Evolutionary conservation across 2,888 invertebrate species (phyloP).

Genomic region (Macrosiphum euphorbiae): DNA sequence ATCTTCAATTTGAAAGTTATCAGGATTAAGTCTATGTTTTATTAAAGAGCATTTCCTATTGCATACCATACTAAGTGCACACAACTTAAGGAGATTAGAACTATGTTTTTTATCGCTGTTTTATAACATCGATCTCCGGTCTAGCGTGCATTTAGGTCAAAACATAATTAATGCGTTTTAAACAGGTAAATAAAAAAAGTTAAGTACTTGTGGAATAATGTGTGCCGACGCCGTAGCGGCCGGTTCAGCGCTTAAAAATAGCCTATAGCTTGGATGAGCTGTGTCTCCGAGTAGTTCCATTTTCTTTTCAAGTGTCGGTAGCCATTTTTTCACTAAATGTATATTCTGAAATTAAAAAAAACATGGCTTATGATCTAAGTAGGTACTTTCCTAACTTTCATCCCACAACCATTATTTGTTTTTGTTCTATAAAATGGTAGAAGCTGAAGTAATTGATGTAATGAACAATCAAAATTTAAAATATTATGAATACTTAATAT

Average conservation of each 20-base stretch:
- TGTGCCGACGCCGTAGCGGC: conserved; percentile 88
- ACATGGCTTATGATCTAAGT: neutral
- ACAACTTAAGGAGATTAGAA: neutral
- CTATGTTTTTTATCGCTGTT: too few species aligned
- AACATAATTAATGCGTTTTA: neutral
- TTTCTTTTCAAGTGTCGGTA: conserved; percentile 90
- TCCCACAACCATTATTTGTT: neutral
- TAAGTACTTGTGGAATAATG: conserved; percentile 86
- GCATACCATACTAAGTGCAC: neutral
- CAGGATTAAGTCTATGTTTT: neutral
- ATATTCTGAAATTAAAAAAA: conserved; percentile 79
- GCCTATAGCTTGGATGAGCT: conserved; percentile 84
- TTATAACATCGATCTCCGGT: too few species aligned
- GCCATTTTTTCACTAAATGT: conserved; percentile 95
- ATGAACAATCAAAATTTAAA: neutral
- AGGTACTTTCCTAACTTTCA: neutral
- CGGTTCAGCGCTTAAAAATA: conserved; percentile 96
- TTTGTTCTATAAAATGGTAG: neutral
- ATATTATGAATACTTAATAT: neutral
- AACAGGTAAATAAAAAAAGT: neutral
- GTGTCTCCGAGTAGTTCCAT: conserved; percentile 86
- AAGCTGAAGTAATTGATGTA: neutral
- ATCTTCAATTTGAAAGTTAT: neutral
- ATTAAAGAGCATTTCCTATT: neutral
- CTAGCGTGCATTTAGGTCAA: neutral